Percentiles rank a stretch among this genome's conserved stretches.
Conservation (phyloP, 1,140 invertebrate species). For the Drepana arcuata region DNA sequence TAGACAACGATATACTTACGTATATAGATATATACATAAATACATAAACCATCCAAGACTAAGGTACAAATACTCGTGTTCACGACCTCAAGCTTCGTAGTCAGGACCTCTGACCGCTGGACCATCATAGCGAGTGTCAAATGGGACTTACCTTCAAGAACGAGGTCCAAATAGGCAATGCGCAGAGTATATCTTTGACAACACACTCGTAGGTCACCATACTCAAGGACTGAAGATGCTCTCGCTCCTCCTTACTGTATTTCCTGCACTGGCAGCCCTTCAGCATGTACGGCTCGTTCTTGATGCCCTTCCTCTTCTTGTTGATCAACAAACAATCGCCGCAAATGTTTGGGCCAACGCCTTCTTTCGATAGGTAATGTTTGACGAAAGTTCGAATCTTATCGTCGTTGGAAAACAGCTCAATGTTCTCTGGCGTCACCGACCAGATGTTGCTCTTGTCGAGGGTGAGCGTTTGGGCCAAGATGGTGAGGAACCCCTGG, state of each 20-base stretch:
- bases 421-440: constrained; percentile 73
- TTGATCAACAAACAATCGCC: constrained; percentile 33
- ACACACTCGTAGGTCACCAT: constrained; percentile 89
- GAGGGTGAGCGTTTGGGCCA: constrained; percentile 87
- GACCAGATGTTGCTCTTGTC: constrained; percentile 83
- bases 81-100: too few relatives aligned
- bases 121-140: too few relatives aligned
- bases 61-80: too few relatives aligned
- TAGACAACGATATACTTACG: too few relatives aligned
- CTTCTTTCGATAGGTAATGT: constrained; percentile 72
- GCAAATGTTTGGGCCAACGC: constrained; percentile 21
- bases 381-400: constrained; percentile 78
- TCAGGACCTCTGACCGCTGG: too few relatives aligned
- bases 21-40: too few relatives aligned
- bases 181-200: constrained; percentile 86
- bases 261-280: constrained; percentile 29
- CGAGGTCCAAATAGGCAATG: constrained; percentile 81
- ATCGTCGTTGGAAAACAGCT: constrained; percentile 79
- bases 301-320: constrained; percentile 24
- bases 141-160: constrained; percentile 83
- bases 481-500: constrained; percentile 85
- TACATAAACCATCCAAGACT: too few relatives aligned
- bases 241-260: constrained; percentile 23
- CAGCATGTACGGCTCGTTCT: constrained; percentile 20
- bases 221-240: constrained; percentile 79